Percentiles rank a stretch among this genome's conserved stretches.
Conservation (phyloP, 92 coral and sea anemone genomes). For the Epizoanthus stellaris region DNA sequence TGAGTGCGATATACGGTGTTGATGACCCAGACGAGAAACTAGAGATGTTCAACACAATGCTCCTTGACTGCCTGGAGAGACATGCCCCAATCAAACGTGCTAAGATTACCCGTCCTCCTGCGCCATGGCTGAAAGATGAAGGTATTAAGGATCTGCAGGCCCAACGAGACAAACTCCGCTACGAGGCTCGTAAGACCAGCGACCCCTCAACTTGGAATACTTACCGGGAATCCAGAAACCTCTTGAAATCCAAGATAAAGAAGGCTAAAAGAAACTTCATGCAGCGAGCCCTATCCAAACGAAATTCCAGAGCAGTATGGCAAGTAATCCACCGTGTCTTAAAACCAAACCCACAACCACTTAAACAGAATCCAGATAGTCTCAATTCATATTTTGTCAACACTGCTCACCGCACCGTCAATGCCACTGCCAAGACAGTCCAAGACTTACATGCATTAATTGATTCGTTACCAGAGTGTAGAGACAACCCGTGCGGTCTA, state of each 20-base stretch:
- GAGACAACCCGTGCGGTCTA: slow-evolving; percentile 15
- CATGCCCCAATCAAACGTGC: slow-evolving; percentile 25
- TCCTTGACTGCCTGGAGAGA: slow-evolving; percentile 16
- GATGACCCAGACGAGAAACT: slow-evolving; percentile 31
- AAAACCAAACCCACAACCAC: slow-evolving; percentile 23
- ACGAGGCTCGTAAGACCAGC: slow-evolving; percentile 19
- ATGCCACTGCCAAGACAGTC: background rate
- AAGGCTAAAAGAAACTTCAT: slow-evolving; percentile 46
- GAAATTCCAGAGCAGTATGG: slow-evolving; percentile 41
- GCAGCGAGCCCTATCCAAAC: slow-evolving; percentile 34
- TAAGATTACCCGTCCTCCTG: slow-evolving; percentile 42
- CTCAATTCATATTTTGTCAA: slow-evolving; percentile 21
- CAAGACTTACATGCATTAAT: background rate
- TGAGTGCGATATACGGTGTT: slow-evolving; percentile 33
- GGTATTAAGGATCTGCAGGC: slow-evolving; percentile 14
- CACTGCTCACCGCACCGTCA: background rate
- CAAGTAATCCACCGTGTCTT: slow-evolving; percentile 36
- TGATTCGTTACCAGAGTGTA: slow-evolving; percentile 17
- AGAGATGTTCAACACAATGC: background rate
- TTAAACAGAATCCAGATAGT: slow-evolving; percentile 21
- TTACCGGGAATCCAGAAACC: slow-evolving; percentile 25
- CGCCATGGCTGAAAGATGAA: slow-evolving; percentile 41
- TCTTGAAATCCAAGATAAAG: slow-evolving; percentile 26
- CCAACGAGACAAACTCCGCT: slow-evolving; percentile 37
- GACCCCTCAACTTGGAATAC: slow-evolving; percentile 14